phyloP scores from a whole-genome alignment of 2,888 invertebrate species.

The Chloromyia formosa region DNA sequence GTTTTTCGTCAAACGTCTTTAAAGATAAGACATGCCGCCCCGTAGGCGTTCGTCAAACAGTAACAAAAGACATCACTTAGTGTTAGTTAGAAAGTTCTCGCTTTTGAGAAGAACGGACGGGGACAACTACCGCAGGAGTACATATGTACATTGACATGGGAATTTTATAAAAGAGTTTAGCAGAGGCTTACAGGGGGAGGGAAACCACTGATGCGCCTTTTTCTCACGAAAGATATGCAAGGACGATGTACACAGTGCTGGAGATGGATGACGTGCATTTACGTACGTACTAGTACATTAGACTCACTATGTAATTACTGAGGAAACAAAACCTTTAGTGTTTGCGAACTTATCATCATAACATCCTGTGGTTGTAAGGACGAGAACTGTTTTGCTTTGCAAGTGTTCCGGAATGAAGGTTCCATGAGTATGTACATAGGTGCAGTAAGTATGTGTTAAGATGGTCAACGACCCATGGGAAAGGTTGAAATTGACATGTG shows the following conservation, averaged over 20 bases:
- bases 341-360: slow-evolving; percentile 24
- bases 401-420: neutral
- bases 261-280: too few relatives aligned
- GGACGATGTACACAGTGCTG: too few relatives aligned
- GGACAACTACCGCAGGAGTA: slow-evolving; percentile 26
- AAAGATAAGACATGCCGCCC: too few relatives aligned
- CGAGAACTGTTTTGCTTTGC: neutral
- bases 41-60: slow-evolving; percentile 29
- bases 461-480: slow-evolving; percentile 23
- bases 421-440: neutral
- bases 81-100: slow-evolving; percentile 21
- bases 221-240: too few relatives aligned
- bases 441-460: neutral
- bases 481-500: neutral
- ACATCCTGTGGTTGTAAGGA: slow-evolving; percentile 12
- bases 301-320: neutral
- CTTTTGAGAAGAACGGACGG: slow-evolving; percentile 20
- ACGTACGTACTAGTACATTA: neutral
- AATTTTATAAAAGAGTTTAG: too few relatives aligned
- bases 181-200: too few relatives aligned
- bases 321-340: slow-evolving; percentile 14
- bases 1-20: too few relatives aligned
- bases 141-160: neutral
- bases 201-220: too few relatives aligned
- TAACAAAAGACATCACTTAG: slow-evolving; percentile 8